phyloP scores from a whole-genome alignment of 1,140 invertebrate genomes.

The Megalopta genalis region DNA sequence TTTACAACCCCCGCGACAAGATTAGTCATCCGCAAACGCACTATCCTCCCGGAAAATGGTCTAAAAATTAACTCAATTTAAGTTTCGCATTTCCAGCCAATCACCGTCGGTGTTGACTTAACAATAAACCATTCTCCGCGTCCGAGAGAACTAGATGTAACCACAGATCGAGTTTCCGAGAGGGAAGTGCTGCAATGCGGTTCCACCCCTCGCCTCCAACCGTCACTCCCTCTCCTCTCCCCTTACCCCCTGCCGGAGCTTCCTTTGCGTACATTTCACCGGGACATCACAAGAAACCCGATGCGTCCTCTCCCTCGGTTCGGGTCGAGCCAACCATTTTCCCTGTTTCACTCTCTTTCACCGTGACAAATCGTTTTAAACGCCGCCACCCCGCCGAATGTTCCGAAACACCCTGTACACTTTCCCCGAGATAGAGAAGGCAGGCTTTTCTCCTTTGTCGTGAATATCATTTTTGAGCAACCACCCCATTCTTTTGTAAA shows the following conservation, averaged over 20 bases:
- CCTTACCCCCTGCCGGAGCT: not conserved
- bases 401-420: too few relatives aligned
- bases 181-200: conserved; percentile 60
- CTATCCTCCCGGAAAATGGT: conserved; percentile 33
- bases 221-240: too few relatives aligned
- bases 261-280: conserved; percentile 44
- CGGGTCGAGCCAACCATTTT: not conserved
- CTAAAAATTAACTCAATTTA: conserved; percentile 67
- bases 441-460: too few relatives aligned
- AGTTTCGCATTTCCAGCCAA: conserved; percentile 65
- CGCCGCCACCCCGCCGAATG: too few relatives aligned
- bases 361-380: too few relatives aligned
- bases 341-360: not conserved
- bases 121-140: conserved; percentile 59
- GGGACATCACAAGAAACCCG: conserved; percentile 1
- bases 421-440: too few relatives aligned
- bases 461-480: too few relatives aligned
- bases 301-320: too few relatives aligned
- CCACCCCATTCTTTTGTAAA: too few relatives aligned
- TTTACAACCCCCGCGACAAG: not conserved
- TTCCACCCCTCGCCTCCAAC: conserved; percentile 16
- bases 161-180: conserved; percentile 58
- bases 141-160: conserved; percentile 54
- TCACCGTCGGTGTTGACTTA: conserved; percentile 61
- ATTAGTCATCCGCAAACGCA: conserved; percentile 15